A percentile compares a stretch with the other conserved stretches of the same genome.
These are phyloP conservation scores for Lycaena phlaeas DNA, from an alignment of 2,888 invertebrate genomes.

Conservation along the genomic window DNA sequence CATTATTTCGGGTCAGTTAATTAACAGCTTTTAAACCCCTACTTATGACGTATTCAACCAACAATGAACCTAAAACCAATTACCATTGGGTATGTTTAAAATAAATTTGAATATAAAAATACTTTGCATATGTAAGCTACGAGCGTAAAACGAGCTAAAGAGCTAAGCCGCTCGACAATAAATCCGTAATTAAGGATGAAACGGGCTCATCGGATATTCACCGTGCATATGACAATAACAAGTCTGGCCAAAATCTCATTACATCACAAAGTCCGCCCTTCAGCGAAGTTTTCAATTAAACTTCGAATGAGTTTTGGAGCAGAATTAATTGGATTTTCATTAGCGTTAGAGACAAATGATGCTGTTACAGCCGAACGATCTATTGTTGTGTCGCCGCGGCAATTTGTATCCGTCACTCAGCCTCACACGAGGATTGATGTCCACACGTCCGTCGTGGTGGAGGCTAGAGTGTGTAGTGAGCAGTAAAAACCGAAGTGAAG, in stretches of 20 bases:
- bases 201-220: conserved; percentile 55
- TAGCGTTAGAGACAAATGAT: conserved; percentile 67
- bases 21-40: too few species aligned
- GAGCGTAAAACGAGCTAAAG: not conserved
- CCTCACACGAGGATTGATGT: conserved; percentile 32
- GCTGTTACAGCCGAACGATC: conserved; percentile 61
- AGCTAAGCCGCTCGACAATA: conserved; percentile 27
- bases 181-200: conserved; percentile 49
- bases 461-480: not conserved
- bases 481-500: too few species aligned
- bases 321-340: conserved; percentile 71
- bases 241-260: conserved; percentile 59
- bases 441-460: conserved; percentile 16
- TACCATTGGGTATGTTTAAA: too few species aligned
- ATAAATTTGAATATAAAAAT: too few species aligned
- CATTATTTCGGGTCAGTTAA: too few species aligned
- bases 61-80: too few species aligned
- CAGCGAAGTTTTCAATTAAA: conserved; percentile 68
- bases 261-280: conserved; percentile 54
- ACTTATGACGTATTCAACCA: too few species aligned
- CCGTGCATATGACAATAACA: conserved; percentile 63
- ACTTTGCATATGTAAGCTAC: too few species aligned
- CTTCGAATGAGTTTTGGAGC: conserved; percentile 68
- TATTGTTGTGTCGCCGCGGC: conserved; percentile 45
- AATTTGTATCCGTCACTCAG: conserved; percentile 63